phyloP scores from a whole-genome alignment of 2,888 invertebrate genomes.

The Helleia helle region DNA sequence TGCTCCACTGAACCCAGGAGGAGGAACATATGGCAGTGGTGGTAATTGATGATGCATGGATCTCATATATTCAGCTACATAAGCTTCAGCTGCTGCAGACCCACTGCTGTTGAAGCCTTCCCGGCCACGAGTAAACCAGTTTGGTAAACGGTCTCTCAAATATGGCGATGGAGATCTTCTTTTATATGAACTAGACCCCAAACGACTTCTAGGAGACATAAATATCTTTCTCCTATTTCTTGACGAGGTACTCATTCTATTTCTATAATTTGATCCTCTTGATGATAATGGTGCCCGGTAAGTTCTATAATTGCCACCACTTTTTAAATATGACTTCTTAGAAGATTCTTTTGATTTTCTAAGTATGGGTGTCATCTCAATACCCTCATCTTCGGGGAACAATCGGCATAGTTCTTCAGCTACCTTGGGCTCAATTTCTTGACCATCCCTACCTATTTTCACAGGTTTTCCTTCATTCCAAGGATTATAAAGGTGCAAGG shows the following conservation, averaged over 20 bases:
- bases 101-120: slow-evolving; percentile 52
- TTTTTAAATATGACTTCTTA: slow-evolving; percentile 74
- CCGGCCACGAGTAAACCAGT: slow-evolving; percentile 76
- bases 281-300: slow-evolving; percentile 60
- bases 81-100: slow-evolving; percentile 84
- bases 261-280: slow-evolving; percentile 63
- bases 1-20: slow-evolving; percentile 66
- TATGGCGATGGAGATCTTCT: slow-evolving; percentile 75
- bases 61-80: slow-evolving; percentile 91
- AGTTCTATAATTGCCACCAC: slow-evolving; percentile 63
- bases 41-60: slow-evolving; percentile 90
- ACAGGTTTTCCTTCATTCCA: slow-evolving; percentile 99
- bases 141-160: slow-evolving; percentile 73
- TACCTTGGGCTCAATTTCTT: slow-evolving; percentile 97
- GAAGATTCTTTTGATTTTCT: slow-evolving; percentile 89
- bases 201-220: slow-evolving; percentile 76
- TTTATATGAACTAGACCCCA: slow-evolving; percentile 67
- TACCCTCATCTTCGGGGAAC: slow-evolving; percentile 93
- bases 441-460: slow-evolving; percentile 98
- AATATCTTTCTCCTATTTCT: slow-evolving; percentile 77
- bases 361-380: slow-evolving; percentile 91
- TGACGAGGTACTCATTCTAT: slow-evolving; percentile 62
- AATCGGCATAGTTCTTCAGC: slow-evolving; percentile 95
- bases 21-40: slow-evolving; percentile 87
- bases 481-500: slow-evolving; percentile 94